phyloP scores from a whole-genome alignment of 2,113 vertebrate genomes.

The Peucedramus taeniatus region DNA sequence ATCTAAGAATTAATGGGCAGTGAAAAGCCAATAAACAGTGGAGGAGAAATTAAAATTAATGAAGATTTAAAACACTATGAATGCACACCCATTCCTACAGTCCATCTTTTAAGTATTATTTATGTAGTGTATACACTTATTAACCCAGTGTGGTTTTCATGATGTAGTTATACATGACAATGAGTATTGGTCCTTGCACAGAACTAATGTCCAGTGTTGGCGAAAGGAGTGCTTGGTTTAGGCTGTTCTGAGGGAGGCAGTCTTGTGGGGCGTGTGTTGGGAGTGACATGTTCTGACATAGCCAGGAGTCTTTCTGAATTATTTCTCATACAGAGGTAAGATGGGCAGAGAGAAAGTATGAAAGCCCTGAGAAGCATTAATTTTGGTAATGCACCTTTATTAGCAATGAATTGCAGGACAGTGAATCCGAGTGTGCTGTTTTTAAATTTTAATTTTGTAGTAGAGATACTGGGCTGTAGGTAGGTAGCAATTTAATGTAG shows the following conservation, averaged over 20 bases:
- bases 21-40: neutral
- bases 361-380: neutral
- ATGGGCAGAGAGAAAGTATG: neutral
- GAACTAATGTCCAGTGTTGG: neutral
- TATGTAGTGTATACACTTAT: neutral
- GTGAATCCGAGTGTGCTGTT: accelerated
- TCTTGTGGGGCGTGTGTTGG: neutral
- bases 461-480: neutral
- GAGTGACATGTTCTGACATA: neutral
- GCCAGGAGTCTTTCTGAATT: neutral
- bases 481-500: neutral
- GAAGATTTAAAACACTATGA: neutral
- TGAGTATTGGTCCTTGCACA: neutral
- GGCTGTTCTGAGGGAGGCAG: neutral
- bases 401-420: neutral
- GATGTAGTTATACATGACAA: neutral
- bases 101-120: neutral
- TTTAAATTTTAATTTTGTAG: neutral
- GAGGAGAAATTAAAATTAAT: neutral
- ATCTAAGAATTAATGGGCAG: neutral
- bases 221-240: neutral
- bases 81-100: accelerated
- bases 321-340: neutral
- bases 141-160: neutral
- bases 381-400: neutral